Evolutionary conservation across 2,797 vertebrate species (phyloP).

Genomic region (Coreius guichenoti): DNA sequence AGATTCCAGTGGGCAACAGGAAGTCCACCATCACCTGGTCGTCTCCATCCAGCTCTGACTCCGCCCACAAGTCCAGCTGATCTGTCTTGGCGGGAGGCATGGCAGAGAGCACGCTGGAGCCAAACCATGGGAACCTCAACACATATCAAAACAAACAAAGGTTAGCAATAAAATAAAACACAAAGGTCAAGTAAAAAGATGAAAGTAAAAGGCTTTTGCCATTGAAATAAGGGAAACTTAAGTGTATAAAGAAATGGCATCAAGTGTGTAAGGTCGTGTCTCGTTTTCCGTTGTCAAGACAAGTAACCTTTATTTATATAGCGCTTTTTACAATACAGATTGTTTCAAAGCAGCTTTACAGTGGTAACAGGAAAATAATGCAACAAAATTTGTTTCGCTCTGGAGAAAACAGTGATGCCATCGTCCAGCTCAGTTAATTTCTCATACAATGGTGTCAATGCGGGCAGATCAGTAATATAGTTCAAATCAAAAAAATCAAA

Average conservation of each 20-base stretch:
- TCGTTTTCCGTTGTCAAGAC: not conserved
- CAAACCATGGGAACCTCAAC: constrained; percentile 89
- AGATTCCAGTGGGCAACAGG: constrained; percentile 95
- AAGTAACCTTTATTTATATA: no score
- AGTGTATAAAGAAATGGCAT: not conserved
- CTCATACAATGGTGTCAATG: no score
- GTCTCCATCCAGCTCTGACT: constrained; percentile 84
- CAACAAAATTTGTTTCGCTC: no score
- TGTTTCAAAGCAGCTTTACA: no score
- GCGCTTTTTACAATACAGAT: no score
- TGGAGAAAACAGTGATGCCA: no score
- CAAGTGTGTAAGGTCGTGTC: not conserved
- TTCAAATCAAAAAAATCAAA: no score
- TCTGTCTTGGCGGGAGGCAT: constrained; percentile 99
- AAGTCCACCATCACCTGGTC: constrained; percentile 92
- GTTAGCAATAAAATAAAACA: not conserved
- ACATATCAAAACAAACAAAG: constrained; percentile 21
- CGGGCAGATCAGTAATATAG: no score
- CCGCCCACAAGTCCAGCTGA: constrained; percentile 96
- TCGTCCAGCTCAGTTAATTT: no score
- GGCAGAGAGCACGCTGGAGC: constrained; percentile 82
- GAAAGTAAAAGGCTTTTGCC: not conserved
- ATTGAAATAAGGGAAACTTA: not conserved
- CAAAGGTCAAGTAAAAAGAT: not conserved
- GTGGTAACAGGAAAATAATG: no score